Percentiles rank a stretch among this genome's conserved stretches.
These are phyloP conservation scores for Ardeotis arabs DNA, from an alignment of 2,113 vertebrate genomes.

Conservation along the genomic window DNA sequence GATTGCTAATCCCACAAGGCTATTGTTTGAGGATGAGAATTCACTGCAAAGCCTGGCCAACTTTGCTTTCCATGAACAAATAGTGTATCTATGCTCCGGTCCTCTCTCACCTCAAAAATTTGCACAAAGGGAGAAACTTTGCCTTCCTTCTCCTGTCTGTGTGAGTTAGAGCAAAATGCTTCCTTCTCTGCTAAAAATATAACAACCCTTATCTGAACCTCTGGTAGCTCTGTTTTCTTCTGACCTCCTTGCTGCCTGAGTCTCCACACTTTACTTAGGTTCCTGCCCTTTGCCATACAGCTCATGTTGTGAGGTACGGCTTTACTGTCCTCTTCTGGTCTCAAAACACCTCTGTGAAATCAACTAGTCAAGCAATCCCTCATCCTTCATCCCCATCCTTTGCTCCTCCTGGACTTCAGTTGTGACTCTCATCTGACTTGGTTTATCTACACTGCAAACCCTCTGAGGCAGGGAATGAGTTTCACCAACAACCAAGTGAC, in stretches of 20 bases:
- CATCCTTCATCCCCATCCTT: not conserved
- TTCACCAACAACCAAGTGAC: not conserved
- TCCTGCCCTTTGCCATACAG: not conserved
- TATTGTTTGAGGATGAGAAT: conserved; percentile 35
- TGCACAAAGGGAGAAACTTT: not conserved
- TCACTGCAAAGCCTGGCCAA: not conserved
- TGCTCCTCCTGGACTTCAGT: not conserved
- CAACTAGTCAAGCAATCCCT: not conserved
- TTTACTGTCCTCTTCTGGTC: not conserved
- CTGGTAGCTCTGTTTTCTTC: not conserved
- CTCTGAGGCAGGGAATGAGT: not conserved
- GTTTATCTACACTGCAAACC: not conserved
- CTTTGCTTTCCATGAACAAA: conserved; percentile 5
- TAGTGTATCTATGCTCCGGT: not conserved
- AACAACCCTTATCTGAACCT: not conserved
- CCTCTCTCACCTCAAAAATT: not conserved
- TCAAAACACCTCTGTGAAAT: not conserved
- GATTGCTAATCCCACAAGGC: conserved; percentile 4
- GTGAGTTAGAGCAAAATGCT: not conserved
- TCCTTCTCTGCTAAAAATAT: not conserved
- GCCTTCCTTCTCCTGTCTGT: not conserved
- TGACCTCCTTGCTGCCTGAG: not conserved
- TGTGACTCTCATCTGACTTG: not conserved
- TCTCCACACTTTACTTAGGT: not conserved
- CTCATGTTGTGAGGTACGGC: not conserved